These are phyloP conservation scores for Aethina tumida DNA, from an alignment of 1,140 invertebrate genomes.

Conservation along the genomic window DNA sequence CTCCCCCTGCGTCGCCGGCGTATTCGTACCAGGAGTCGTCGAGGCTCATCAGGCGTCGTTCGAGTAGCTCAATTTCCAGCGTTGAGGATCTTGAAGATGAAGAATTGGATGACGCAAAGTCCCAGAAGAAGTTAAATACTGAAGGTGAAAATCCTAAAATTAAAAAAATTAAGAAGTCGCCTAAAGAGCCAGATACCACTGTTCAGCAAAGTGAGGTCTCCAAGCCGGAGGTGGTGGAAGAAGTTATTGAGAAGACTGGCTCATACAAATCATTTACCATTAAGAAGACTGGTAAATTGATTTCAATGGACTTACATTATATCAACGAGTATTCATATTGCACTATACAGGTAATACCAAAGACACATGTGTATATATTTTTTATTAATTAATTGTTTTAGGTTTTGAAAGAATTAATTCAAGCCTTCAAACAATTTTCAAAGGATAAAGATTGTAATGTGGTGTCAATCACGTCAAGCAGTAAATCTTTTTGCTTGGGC, in stretches of 20 bases:
- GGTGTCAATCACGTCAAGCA: conserved; percentile 53
- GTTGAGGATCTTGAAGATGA: conserved; percentile 29
- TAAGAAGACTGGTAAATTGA: conserved; percentile 49
- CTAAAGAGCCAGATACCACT: conserved; percentile 18
- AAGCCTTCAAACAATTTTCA: conserved; percentile 45
- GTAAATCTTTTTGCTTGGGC: conserved; percentile 58
- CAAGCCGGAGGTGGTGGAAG: conserved; percentile 10
- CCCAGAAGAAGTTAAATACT: conserved; percentile 15
- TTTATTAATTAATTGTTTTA: conserved; percentile 28
- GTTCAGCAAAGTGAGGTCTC: conserved; percentile 7
- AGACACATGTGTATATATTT: not conserved
- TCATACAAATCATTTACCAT: conserved; percentile 52
- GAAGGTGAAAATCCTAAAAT: conserved; percentile 19
- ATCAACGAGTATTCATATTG: conserved; percentile 13
- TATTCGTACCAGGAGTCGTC: conserved; percentile 54
- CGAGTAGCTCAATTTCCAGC: conserved; percentile 73
- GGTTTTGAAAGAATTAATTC: conserved; percentile 53
- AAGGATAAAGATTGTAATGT: conserved; percentile 51
- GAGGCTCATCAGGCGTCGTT: conserved; percentile 67
- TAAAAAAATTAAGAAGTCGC: conserved; percentile 7
- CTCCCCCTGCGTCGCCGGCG: conserved; percentile 29
- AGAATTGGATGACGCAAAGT: conserved; percentile 20
- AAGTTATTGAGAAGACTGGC: conserved; percentile 33
- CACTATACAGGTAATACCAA: conserved; percentile 14
- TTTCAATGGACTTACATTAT: conserved; percentile 27